Base-by-base conservation (phyloP, 2,797 vertebrate genomes). In the Tinamus major region DNA sequence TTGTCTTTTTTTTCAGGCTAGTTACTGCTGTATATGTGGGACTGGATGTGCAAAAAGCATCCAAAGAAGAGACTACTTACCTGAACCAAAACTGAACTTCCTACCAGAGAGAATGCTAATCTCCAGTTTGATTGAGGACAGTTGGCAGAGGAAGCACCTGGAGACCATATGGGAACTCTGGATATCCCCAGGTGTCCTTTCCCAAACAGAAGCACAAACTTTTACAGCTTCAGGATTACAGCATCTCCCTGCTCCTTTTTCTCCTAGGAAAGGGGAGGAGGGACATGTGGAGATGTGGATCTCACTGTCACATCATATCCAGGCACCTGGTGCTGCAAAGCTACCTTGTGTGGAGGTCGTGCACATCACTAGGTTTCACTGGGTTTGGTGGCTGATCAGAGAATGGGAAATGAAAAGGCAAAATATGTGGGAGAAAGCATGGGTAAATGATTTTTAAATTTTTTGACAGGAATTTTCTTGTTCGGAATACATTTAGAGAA, bases 181-280 rank as follows among this genome's bases (percentile, higher is more conserved):
- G 62, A 29, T 11, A 56, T 13, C n/a, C 5, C 5, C 9, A 20
- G 46, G 31, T 92, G 8, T 18, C 33, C 35, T 42, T 48, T 61
- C 44, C 17, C n/a, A 89, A 59, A 55, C 0, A 7, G 1, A 23
- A 8, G 13, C 55, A 65, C 0, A 3, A 41, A 9, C 2, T 65
- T 23, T 76, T 78, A 42, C 23, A 75, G 1, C 6, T 49, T 79
- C 55, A 64, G 12, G 20, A 41, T 1, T 4, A 14, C 15, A 87
- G 59, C 44, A 4, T 1, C 17, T 80, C 5, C 27, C 21, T 87
- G 51, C 6, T 48, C 0, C 0, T 15, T 65, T 42, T n/a, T 18
- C 18, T 49, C 29, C 24, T 35, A 55, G 20, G 21, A 24, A 31
- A 79, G 16, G 0, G 1, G 46, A 87, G 26, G 17, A 21, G 12